Evolutionary conservation across 1,140 invertebrate genomes (phyloP), one percentile per base, ranked within the genome.

Genomic region (Platyscapa corneri): DNA sequence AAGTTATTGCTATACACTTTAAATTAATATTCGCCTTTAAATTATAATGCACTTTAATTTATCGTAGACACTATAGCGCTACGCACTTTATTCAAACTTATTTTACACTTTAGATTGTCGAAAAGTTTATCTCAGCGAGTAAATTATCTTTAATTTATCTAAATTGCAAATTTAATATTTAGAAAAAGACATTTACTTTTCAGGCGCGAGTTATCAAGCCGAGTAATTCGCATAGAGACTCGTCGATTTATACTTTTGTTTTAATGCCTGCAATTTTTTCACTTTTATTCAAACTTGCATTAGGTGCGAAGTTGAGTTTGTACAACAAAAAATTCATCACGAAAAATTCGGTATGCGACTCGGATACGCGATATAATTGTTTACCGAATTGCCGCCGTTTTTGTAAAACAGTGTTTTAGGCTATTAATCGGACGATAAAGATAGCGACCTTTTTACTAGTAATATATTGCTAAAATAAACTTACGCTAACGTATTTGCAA

Each of bases 81-180:
- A n/a, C n/a, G 42, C 42, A 46, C 12, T 46, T 56, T 56, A 56
- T 56, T 56, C 18, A 16, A 56, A 14, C 7, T 56, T 56, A 56
- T 56, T 56, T 18, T 56, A 56, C 18, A 56, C 27, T 60, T 70
- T 1, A 70, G 3, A 70, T 37, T 37, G 20, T 37, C 18, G 1
- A 70, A 39, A 70, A 37, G 12, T 70, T 70, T 70, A 37, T 70
- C 37, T 39, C 16, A 3, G 32, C 32, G 12, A 70, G 67, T 70
- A 70, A 70, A 70, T 70, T 70, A 70, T 37, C 16, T 67, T 30
- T 67, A 67, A 20, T 70, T 65, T 70, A 70, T 70, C 34, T 70
- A 70, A 70, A 70, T 70, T 20, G 20, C 20, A 70, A 18, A 37
- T 37, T 37, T 34, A 70, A 37, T 16, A 37, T 70, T 70, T 34